Evolutionary conservation across 2,888 invertebrate genomes (phyloP).

Genomic region (Mantis religiosa): DNA sequence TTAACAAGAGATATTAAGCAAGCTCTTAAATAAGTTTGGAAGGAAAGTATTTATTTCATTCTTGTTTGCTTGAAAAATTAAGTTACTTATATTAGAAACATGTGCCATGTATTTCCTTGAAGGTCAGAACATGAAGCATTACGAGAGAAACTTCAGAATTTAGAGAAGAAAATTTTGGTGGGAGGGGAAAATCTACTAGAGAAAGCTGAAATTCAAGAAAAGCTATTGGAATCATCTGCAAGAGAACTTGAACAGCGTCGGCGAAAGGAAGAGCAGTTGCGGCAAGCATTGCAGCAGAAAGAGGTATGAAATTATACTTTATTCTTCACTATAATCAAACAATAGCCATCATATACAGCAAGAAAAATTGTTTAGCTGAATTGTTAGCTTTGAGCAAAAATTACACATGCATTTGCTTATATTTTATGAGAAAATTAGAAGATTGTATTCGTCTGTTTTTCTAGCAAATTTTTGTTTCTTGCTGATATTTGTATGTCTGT

Average conservation of each 20-base stretch:
- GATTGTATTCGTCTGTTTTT: too few relatives aligned
- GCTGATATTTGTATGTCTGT: too few relatives aligned
- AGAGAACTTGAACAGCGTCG: slow-evolving; percentile 74
- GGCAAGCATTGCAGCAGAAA: slow-evolving; percentile 79
- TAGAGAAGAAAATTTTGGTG: slow-evolving; percentile 93
- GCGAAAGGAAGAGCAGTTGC: slow-evolving; percentile 74
- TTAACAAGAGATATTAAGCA: not conserved
- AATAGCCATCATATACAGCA: too few relatives aligned
- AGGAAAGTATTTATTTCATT: not conserved
- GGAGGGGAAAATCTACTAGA: slow-evolving; percentile 97
- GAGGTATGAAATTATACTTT: slow-evolving; percentile 52
- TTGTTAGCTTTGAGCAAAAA: too few relatives aligned
- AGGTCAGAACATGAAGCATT: slow-evolving; percentile 75
- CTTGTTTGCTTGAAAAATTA: too few relatives aligned
- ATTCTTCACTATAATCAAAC: too few relatives aligned
- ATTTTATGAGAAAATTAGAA: too few relatives aligned
- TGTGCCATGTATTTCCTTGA: not conserved
- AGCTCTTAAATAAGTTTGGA: not conserved
- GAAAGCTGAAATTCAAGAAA: slow-evolving; percentile 91
- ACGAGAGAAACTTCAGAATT: slow-evolving; percentile 76
- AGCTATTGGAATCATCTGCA: slow-evolving; percentile 82
- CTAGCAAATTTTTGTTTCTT: too few relatives aligned
- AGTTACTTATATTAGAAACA: too few relatives aligned
- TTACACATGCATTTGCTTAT: too few relatives aligned
- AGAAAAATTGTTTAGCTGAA: too few relatives aligned